Base-by-base conservation (phyloP, 2,797 vertebrate genomes). In the Euphonia xanthogaster region DNA sequence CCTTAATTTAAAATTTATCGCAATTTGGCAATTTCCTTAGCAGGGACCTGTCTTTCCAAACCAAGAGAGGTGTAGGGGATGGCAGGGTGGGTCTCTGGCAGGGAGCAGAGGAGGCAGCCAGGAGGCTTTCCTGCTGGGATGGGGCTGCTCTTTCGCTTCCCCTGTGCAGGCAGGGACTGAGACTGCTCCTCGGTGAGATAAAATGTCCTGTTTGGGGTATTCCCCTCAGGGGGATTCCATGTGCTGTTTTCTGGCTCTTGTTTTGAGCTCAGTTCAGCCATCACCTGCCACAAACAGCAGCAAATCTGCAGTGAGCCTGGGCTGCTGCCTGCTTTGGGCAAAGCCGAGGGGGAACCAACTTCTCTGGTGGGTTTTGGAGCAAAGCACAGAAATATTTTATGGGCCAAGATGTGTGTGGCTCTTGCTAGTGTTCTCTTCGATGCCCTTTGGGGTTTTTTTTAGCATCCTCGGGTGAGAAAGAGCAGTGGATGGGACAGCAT, bases 151-250 rank as follows among this genome's bases (percentile, higher is more conserved):
- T 11, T 48, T 13, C 3, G 1, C 27, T 61, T 73, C 10, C 6
- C 14, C 11, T 14, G 28, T 20, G 33, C 31, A 51, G 55, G 12
- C n/a, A 42, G 35, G 20, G 15, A 51, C 48, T 51, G 58, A 27
- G 44, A 17, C 7, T 55, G 23, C n/a, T 50, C 16, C 62, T 78
- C 37, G 37, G 19, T 42, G n/a, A 51, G n/a, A 45, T 51, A 22
- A 2, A 44, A 12, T 14, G 7, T 18, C 51, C 33, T 44, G 6
- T 27, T 33, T 8, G 39, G 61, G 35, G 7, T 53, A 10, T 73
- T 82, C 7, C 14, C 70, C 37, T 68, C 7, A 2, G 2, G 7
- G 12, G 18, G 4, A 21, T 37, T 50, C 27, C 1, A 2, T 0
- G 0, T 2, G 15, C 28, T 30, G 0, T 53, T 51, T 58, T 48